Evolutionary conservation across 1,140 invertebrate species (phyloP).

Genomic region (Drosophila orosa): DNA sequence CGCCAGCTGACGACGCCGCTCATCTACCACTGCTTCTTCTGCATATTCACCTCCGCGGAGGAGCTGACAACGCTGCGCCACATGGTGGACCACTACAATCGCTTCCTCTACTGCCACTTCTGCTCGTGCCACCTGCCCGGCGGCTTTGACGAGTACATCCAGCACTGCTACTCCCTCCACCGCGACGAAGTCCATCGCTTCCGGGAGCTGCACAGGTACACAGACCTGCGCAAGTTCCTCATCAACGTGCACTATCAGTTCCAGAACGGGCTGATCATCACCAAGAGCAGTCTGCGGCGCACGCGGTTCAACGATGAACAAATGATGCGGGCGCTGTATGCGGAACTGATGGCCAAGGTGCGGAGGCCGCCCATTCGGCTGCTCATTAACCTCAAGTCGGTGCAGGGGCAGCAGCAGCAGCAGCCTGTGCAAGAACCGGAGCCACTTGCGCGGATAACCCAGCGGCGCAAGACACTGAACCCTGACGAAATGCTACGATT

Average conservation of each 20-base stretch:
- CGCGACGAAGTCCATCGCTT: conserved; percentile 33
- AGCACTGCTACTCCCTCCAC: conserved; percentile 52
- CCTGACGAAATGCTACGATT: conserved; percentile 4
- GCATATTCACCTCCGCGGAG: conserved; percentile 45
- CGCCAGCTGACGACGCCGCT: conserved; percentile 19
- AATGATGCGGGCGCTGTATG: conserved; percentile 19
- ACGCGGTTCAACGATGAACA: conserved; percentile 28
- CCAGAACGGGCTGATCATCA: conserved; percentile 61
- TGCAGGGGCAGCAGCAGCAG: neutral
- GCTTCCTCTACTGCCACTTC: conserved; percentile 40
- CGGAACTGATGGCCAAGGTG: conserved; percentile 31
- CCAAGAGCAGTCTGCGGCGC: conserved; percentile 52
- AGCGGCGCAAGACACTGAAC: conserved; percentile 41
- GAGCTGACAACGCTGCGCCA: conserved; percentile 47
- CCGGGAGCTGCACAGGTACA: conserved; percentile 26
- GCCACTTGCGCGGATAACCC: neutral
- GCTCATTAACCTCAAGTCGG: conserved; percentile 20
- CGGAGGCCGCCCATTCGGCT: conserved; percentile 34
- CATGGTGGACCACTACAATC: conserved; percentile 59
- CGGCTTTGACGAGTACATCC: conserved; percentile 56
- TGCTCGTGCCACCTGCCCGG: conserved; percentile 1
- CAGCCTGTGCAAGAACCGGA: neutral
- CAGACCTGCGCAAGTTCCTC: conserved; percentile 47
- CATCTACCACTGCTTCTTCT: conserved; percentile 57
- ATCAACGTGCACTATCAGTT: conserved; percentile 62